phyloP scores from a whole-genome alignment of 2,797 vertebrate species.

The Melanotaenia pygmaea region DNA sequence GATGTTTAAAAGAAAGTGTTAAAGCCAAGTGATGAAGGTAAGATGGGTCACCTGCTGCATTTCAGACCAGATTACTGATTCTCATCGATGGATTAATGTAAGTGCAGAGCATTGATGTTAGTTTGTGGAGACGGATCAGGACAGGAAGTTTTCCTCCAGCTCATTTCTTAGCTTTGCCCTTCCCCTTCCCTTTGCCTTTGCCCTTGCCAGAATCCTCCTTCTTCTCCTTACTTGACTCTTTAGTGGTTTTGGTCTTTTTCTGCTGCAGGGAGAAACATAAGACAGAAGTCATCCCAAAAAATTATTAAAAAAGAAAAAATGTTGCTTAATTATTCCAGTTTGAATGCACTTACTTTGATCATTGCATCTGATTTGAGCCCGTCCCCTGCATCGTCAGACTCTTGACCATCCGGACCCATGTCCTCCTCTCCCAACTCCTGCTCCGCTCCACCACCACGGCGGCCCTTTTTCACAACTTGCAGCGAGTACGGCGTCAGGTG shows the following conservation, averaged over 20 bases:
- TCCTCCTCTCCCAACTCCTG: constrained; percentile 62
- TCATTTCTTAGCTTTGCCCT: constrained; percentile 78
- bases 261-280: constrained; percentile 75
- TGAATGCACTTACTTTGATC: constrained; percentile 89
- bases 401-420: constrained; percentile 64
- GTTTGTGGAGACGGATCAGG: constrained; percentile 13
- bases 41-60: constrained; percentile 27
- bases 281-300: neutral
- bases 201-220: constrained; percentile 85
- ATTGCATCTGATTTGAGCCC: constrained; percentile 88
- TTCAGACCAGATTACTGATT: constrained; percentile 15
- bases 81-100: constrained; percentile 9
- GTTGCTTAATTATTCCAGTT: neutral
- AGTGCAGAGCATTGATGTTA: constrained; percentile 28
- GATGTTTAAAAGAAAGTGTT: constrained; percentile 19
- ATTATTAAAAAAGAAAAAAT: neutral
- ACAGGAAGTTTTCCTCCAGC: neutral
- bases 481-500: constrained; percentile 93
- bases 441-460: constrained; percentile 70
- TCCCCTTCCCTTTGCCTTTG: constrained; percentile 86
- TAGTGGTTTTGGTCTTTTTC: constrained; percentile 89
- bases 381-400: constrained; percentile 83
- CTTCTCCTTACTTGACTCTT: constrained; percentile 84
- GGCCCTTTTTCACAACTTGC: constrained; percentile 83
- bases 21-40: constrained; percentile 1